A percentile compares a stretch with the other conserved stretches of the same genome.
Evolutionary conservation across 2,797 vertebrate species (phyloP).

Genomic region (Triplophysa bombifrons): DNA sequence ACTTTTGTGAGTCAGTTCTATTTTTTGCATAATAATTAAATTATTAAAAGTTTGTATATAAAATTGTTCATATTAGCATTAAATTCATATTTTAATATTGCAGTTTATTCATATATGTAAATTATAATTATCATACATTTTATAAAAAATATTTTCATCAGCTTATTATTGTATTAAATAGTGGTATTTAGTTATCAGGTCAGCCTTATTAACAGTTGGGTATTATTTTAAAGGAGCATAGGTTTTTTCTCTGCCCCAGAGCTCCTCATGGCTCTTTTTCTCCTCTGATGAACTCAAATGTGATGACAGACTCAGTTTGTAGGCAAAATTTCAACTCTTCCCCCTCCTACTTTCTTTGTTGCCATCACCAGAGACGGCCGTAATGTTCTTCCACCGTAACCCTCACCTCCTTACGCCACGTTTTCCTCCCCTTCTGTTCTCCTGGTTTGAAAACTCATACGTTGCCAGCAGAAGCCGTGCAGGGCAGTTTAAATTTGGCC

Average conservation of each 20-base stretch:
- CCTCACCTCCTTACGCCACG: slow-evolving; percentile 4
- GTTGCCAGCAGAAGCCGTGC: slow-evolving; percentile 54
- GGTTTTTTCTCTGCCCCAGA: not conserved
- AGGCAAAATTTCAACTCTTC: not conserved
- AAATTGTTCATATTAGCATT: not conserved
- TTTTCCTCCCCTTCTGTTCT: slow-evolving; percentile 37
- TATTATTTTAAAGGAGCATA: not conserved
- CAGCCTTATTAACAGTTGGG: not conserved
- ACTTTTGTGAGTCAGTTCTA: too few species aligned
- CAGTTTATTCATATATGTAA: too few species aligned
- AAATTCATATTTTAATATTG: too few species aligned
- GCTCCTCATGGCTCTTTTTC: not conserved
- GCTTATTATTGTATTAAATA: too few species aligned
- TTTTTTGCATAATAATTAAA: too few species aligned
- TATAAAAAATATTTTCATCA: not conserved
- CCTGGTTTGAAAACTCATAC: slow-evolving; percentile 47
- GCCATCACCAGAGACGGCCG: not conserved
- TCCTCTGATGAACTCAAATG: slow-evolving; percentile 15
- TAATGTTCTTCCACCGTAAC: slow-evolving; percentile 37
- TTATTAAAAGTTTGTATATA: not conserved
- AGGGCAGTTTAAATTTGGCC: slow-evolving; percentile 60
- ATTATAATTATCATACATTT: not conserved
- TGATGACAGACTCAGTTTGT: slow-evolving; percentile 12
- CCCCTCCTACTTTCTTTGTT: slow-evolving; percentile 1
- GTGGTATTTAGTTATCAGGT: not conserved